phyloP scores from a whole-genome alignment of 2,113 vertebrate genomes.

The Arenaria interpres region DNA sequence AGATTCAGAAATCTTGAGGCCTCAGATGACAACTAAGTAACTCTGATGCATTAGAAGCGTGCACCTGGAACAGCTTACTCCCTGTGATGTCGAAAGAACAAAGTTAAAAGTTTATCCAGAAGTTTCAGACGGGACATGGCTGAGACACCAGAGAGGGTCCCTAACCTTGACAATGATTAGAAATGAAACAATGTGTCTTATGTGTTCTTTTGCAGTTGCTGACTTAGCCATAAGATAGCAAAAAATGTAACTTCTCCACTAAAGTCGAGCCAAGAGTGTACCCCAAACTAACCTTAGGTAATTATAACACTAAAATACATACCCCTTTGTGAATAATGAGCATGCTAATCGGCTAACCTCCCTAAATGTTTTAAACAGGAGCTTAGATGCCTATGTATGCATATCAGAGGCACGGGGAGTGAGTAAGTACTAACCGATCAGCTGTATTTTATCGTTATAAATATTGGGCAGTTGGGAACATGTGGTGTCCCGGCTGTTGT shows the following conservation, averaged over 20 bases:
- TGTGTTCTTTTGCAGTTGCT: neutral
- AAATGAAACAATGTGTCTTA: neutral
- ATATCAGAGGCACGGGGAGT: neutral
- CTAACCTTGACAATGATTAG: neutral
- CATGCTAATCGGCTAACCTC: neutral
- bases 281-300: neutral
- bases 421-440: neutral
- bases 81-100: neutral
- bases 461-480: neutral
- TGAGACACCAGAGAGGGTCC: neutral
- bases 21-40: neutral
- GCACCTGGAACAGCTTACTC: neutral
- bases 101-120: neutral
- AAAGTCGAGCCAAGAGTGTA: neutral
- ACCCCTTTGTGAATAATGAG: neutral
- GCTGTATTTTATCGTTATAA: neutral
- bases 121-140: neutral
- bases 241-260: neutral
- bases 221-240: neutral
- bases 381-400: neutral
- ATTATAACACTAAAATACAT: neutral
- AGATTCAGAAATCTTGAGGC: neutral
- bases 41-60: neutral
- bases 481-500: neutral
- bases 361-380: neutral